Evolutionary conservation across 2,888 invertebrate genomes (phyloP), one percentile per base, ranked within the genome.

Genomic region (Dendrolimus houi): DNA sequence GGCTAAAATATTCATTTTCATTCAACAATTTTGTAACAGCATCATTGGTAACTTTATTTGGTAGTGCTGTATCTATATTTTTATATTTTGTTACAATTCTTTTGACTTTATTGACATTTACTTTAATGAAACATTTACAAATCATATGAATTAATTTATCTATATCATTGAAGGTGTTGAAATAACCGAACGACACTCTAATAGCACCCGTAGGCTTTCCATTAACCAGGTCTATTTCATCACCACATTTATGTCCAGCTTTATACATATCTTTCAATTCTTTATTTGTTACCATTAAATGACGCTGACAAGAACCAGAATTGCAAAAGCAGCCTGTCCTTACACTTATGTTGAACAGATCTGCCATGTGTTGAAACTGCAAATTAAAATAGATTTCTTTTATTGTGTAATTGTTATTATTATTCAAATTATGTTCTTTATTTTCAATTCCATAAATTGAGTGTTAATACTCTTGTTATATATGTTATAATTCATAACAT

Each of bases 321-420:
- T 99, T 99, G 81, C 99, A 99, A 79, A 98, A 98, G 78, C 99
- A 99, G 0, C 99, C 99, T 1, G 97, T 97, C 63, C 99, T 92
- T 53, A 99, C 80, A 66, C 95, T 94, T 56, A 99, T 95, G 68
- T 95, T 94, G 77, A 97, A 95, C 57, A 98, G 86, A 65, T 96
- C 95, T 0, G 98, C 96, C 91, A 99, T 94, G 72, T 97, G 96
- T 71, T 96, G 94, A 60, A 98, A 96, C 95, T 96, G 82, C 59
- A 87, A 66, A 56, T 58, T 13, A 55, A 53, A 10, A 47, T 47
- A 29, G 29, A 29, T 29, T 0, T 6, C 29, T 29, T 29, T 29
- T 29, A 29, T 29, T 29, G 29, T 29, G 29, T 29, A 29, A 6
- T 29, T 29, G 29, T 29, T 29, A 2, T 6, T 29, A 6, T 6